phyloP scores from a whole-genome alignment of 2,888 invertebrate species.

The Aphodius granarius region DNA sequence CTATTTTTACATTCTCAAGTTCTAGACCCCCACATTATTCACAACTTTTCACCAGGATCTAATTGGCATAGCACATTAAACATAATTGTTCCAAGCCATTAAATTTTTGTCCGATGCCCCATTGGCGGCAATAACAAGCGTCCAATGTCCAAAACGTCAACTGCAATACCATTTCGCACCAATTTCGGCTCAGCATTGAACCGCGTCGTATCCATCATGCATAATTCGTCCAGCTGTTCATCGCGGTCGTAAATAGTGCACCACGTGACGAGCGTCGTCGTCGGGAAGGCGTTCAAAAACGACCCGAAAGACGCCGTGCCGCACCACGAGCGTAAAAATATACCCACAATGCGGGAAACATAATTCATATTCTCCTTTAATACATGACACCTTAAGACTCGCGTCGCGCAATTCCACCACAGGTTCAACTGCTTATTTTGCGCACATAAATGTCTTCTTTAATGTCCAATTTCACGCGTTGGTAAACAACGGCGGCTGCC shows the following conservation, averaged over 20 bases:
- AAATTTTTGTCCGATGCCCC: not conserved
- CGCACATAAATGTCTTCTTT: not conserved
- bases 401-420: not conserved
- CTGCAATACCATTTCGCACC: not conserved
- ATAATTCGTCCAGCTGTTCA: not conserved
- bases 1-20: not conserved
- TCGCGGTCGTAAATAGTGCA: not conserved
- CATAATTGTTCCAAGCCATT: not conserved
- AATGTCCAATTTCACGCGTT: not conserved
- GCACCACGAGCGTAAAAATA: slow-evolving; percentile 35
- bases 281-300: not conserved
- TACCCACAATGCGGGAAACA: slow-evolving; percentile 41
- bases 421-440: not conserved
- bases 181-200: not conserved
- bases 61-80: not conserved
- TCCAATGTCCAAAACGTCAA: not conserved
- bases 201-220: not conserved
- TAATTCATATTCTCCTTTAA: slow-evolving; percentile 36
- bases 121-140: not conserved
- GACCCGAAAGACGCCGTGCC: not conserved
- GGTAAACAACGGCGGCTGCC: not conserved
- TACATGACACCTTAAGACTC: not conserved
- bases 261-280: not conserved
- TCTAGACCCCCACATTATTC: not conserved
- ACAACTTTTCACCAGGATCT: not conserved